Conservation (phyloP, 2,113 vertebrate genomes). For the Microcebus griseorufus region DNA sequence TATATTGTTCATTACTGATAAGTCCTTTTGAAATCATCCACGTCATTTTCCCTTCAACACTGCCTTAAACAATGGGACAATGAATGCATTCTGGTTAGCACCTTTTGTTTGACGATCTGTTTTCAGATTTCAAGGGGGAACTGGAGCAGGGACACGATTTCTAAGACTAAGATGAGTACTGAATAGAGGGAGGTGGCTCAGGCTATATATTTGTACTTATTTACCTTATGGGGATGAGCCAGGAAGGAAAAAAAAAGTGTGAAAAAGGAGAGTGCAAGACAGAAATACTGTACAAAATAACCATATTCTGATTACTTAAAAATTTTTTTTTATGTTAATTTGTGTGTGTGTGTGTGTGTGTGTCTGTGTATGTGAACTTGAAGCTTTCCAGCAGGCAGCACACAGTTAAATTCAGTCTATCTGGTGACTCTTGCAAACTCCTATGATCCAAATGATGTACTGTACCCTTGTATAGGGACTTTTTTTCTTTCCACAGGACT, state of each 20-base stretch:
- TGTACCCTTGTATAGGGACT: not conserved
- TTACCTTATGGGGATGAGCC: not conserved
- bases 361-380: not conserved
- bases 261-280: not conserved
- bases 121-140: not conserved
- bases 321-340: not conserved
- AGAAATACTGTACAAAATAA: not conserved
- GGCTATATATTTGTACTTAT: not conserved
- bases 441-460: not conserved
- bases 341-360: not conserved
- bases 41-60: not conserved
- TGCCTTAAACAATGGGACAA: slow-evolving; percentile 25
- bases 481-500: not conserved
- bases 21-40: slow-evolving; percentile 39
- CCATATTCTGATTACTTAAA: not conserved
- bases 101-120: not conserved
- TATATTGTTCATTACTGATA: not conserved
- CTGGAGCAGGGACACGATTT: not conserved
- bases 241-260: not conserved
- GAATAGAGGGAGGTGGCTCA: not conserved
- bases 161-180: not conserved
- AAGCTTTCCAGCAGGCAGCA: not conserved
- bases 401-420: not conserved
- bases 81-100: not conserved
- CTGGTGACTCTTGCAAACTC: not conserved